Evolutionary conservation across 2,888 invertebrate genomes (phyloP), one percentile per base, ranked within the genome.

Genomic region (Ptychoptera albimana): DNA sequence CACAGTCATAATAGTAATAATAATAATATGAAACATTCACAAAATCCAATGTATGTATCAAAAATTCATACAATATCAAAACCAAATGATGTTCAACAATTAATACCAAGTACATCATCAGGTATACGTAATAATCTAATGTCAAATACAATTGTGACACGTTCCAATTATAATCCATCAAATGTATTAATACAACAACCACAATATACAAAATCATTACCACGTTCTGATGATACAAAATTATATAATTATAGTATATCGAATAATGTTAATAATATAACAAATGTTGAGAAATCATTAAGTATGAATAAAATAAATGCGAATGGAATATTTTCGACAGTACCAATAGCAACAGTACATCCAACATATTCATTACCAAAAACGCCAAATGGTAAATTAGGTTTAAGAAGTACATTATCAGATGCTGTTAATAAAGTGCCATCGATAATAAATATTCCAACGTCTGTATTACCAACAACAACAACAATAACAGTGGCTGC

Each of bases 351-450:
- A 50, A 64, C 57, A 44, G 57, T 57, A 48, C 62, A 61, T 46
- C 63, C 60, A 6, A 64, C 64, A 9, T 64, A 64, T 44, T 64
- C 64, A 40, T 53, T 64, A 49, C 64, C 64, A 37, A 64, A 65
- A 46, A 55, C 57, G 48, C 31, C 46, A 10, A 46, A 50, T 39
- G 64, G 63, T 13, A 65, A 65, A 50, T 55, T 63, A 46, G 61
- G 65, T 8, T 50, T 64, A 7, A 64, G 64, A 45, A 60, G 61
- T 48, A 60, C 65, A 47, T 59, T 66, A 46, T 57, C 65, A 41
- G 60, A 62, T 53, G 64, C 65, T 46, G 60, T 67, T 40, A 64
- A 61, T 52, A 61, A 66, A 49, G 66, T 64, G 40, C 66, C 64
- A 16, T 63, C 64, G 37, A 63, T 63, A 16, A 63, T 65, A 43